phyloP scores from a whole-genome alignment of 2,888 invertebrate species.

The Drosophila mimetica region DNA sequence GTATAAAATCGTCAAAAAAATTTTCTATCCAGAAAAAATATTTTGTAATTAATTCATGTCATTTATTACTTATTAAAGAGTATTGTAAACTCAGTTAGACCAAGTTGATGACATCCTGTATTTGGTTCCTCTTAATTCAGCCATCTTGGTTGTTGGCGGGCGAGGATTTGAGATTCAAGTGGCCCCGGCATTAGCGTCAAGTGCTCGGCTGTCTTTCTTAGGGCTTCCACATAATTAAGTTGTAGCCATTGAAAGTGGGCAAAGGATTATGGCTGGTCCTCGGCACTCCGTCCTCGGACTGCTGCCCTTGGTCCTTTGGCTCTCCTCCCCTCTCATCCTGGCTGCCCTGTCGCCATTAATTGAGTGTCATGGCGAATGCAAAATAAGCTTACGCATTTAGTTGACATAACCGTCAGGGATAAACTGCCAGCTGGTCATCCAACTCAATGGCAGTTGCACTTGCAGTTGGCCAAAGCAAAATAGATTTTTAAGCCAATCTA shows the following conservation, averaged over 20 bases:
- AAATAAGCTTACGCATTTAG: conserved; percentile 58
- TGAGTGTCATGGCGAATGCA: conserved; percentile 56
- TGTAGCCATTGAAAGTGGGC: conserved; percentile 37
- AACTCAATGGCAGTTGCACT: conserved; percentile 43
- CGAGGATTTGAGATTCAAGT: conserved; percentile 45
- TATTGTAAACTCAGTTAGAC: neutral
- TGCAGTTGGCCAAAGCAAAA: conserved; percentile 48
- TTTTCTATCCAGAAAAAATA: neutral
- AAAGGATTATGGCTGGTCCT: conserved; percentile 38
- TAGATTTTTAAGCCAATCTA: conserved; percentile 64
- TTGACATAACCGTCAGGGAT: conserved; percentile 43
- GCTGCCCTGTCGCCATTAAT: conserved; percentile 50
- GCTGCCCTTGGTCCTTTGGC: neutral
- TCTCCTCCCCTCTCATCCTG: conserved; percentile 2
- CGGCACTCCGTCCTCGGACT: neutral
- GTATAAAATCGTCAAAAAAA: too few species aligned
- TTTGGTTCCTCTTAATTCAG: conserved; percentile 7
- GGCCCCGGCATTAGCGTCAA: conserved; percentile 40
- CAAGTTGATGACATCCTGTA: neutral
- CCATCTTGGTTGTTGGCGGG: conserved; percentile 7
- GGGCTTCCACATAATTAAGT: conserved; percentile 54
- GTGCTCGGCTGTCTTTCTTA: conserved; percentile 40
- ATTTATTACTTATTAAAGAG: too few species aligned
- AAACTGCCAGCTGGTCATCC: conserved; percentile 43
- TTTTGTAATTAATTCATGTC: too few species aligned